phyloP scores from a whole-genome alignment of 2,888 invertebrate genomes.

The Amiota minor region DNA sequence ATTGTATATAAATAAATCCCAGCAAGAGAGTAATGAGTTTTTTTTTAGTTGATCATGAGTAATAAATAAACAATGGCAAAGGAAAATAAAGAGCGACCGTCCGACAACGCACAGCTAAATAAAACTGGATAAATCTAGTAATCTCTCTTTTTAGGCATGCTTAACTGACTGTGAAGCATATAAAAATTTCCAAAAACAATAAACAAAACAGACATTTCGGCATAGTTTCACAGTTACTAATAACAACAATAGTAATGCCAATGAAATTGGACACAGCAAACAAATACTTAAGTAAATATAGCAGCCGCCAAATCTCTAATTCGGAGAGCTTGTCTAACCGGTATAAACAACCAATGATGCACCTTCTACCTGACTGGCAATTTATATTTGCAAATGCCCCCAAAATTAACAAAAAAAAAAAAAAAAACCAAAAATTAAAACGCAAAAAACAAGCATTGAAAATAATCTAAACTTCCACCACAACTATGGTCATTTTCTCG shows the following conservation, averaged over 20 bases:
- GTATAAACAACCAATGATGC: constrained; percentile 19
- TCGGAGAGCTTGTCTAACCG: constrained; percentile 20
- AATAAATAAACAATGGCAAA: neutral
- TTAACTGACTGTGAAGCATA: constrained; percentile 18
- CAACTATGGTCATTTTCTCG: neutral
- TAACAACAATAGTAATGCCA: neutral
- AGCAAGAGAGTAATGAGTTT: constrained; percentile 17
- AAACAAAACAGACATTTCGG: neutral
- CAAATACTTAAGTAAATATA: too few species aligned
- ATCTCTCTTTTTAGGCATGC: constrained; percentile 24
- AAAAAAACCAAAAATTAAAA: constrained; percentile 1
- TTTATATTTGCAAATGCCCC: constrained; percentile 9
- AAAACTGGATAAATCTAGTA: constrained; percentile 27
- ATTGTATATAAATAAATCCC: constrained; percentile 1
- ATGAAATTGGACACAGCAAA: too few species aligned
- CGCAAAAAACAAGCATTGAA: neutral
- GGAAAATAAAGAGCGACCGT: neutral
- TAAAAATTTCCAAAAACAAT: neutral
- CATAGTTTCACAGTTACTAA: constrained; percentile 9
- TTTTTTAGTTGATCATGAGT: constrained; percentile 20
- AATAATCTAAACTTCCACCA: neutral
- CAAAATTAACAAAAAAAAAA: constrained; percentile 1
- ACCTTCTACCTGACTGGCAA: constrained; percentile 7
- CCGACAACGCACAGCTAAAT: neutral
- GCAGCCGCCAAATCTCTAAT: neutral